Base-by-base conservation (phyloP, 2,797 vertebrate genomes). In the Sebastes elongatus region DNA sequence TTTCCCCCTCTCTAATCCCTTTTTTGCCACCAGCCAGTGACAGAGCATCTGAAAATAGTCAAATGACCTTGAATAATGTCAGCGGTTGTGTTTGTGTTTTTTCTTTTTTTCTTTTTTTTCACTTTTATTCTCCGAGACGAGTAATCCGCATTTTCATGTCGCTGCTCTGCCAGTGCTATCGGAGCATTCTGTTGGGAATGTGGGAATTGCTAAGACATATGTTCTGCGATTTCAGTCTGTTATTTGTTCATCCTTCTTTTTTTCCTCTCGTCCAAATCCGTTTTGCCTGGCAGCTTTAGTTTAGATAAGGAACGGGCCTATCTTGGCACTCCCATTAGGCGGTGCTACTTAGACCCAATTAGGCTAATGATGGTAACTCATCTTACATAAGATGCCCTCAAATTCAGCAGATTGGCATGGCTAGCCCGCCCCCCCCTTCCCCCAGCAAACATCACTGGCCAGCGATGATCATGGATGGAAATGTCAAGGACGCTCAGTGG, bases 21-120 rank as follows among this genome's bases (percentile, higher is more conserved):
- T 87, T 52, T 52, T 64, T 75, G 78, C 83, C 87, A 83, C 73
- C 76, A 88, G 83, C 61, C 82, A 80, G 83, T 85, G 86, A 89
- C 82, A 55, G 84, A 88, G 75, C 73, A 78, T 88, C 86, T 81
- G 65, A 80, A 88, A 92, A 94, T 83, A 89, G 86, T 88, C 76
- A 80, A 49, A 90, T 92, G 88, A 91, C 92, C 91, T 94, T 94
- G 91, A 92, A 74, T 88, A 83, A 86, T 88, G 84, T 87, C 78
- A 74, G 23, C 16, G 70, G 68, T 63, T 75, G 49, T 85, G 64
- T 64, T 71, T 22, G 63, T 78, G 69, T 49, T 42, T 49, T 7
- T 42, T 42, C 13, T 55, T 23, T 16, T 61, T 75, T 74, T 71
- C 56, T 55, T 63, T 56, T 10, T 56, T 84, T 82, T 64, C 23